Evolutionary conservation across 2,888 invertebrate genomes (phyloP), one percentile per base, ranked within the genome.

Genomic region (Achlya flavicornis): DNA sequence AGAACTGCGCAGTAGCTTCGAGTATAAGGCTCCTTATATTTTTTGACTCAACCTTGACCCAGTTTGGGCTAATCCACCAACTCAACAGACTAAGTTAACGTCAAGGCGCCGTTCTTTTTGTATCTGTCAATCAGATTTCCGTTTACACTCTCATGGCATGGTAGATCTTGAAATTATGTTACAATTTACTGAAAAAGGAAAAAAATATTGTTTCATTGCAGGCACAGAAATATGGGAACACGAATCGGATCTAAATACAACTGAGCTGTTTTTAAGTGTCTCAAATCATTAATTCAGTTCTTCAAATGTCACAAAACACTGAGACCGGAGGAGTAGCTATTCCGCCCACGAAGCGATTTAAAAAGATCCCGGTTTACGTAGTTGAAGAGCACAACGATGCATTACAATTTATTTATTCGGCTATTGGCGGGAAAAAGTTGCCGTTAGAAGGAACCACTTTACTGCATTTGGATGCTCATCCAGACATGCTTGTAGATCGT

Each of bases 391-490:
- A 97, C 87, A 95, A 97, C 86, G 97, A 97, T 77, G 97, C 96
- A 32, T 86, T 97, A 70, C 96, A 96, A 71, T 96, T 96, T 83
- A 96, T 97, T 73, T 97, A 97, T 85, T 95, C 96, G 2, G 96
- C 96, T 72, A 95, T 97, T 73, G 97, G 97, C 59, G 96, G 97
- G 3, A 97, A 97, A 80, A 96, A 97, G 86, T 93, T 98, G 67
- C 97, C 98, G 0, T 88, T 98, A 63, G 94, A 96, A 81, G 96
- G 96, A 60, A 96, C 96, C 64, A 95, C 96, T 1, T 91, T 98
- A 64, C 89, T 98, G 43, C 98, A 98, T 86, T 95, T 98, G 73
- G 98, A 98, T 87, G 97, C 98, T 0, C 98, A 98, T 91, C 98
- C 98, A 6, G 98, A 98, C 83, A 95, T 98, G 95, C 95, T 98